Evolutionary conservation across 1,140 invertebrate genomes (phyloP).

Genomic region (Holotrichia oblita): DNA sequence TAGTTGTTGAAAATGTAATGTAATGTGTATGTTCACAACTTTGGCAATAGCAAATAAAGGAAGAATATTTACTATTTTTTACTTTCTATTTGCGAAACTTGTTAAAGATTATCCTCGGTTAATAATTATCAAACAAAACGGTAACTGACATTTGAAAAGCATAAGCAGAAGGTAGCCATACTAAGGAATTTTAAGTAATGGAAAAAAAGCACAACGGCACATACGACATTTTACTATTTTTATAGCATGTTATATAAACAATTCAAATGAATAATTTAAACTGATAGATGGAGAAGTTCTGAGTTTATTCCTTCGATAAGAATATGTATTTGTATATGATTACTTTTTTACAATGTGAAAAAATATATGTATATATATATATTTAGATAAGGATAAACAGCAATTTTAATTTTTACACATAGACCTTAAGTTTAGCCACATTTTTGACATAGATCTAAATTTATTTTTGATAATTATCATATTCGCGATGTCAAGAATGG

Average conservation of each 20-base stretch:
- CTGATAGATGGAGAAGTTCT: neutral
- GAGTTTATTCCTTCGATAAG: neutral
- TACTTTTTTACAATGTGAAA: constrained; percentile 4
- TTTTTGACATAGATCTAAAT: neutral
- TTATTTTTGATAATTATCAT: neutral
- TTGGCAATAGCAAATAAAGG: too few relatives aligned
- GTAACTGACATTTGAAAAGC: too few relatives aligned
- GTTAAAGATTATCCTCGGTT: too few relatives aligned
- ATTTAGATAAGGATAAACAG: neutral
- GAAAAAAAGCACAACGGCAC: too few relatives aligned
- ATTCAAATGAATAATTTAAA: neutral
- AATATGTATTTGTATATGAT: constrained; percentile 5
- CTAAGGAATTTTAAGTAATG: too few relatives aligned
- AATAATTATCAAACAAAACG: too few relatives aligned
- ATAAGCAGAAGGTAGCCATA: too few relatives aligned
- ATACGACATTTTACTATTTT: neutral
- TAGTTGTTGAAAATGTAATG: too few relatives aligned
- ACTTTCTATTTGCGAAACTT: too few relatives aligned
- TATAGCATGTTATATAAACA: neutral
- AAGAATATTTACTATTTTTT: too few relatives aligned
- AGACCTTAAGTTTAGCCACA: neutral
- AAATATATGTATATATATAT: constrained; percentile 15
- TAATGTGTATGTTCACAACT: too few relatives aligned
- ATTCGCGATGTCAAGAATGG: neutral
- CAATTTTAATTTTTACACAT: constrained; percentile 12